Base-by-base conservation (phyloP, 2,797 vertebrate genomes). In the Danio kyathit region DNA sequence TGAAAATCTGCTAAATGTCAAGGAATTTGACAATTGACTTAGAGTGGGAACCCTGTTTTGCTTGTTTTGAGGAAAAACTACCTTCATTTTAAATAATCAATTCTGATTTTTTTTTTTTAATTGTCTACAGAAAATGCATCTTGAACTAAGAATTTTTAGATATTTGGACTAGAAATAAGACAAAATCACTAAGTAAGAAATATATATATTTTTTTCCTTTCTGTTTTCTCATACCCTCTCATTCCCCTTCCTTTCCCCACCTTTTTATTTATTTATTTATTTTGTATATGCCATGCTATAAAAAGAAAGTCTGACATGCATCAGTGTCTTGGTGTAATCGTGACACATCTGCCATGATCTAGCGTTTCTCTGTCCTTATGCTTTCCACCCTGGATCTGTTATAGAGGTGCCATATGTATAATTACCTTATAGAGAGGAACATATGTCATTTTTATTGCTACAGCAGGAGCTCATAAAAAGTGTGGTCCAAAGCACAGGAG, bases 381-480 rank as follows among this genome's bases (percentile, higher is more conserved):
- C 61, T 80, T 66, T 80, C 70, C 43, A 65, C 21, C 71, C 21
- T 59, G 43, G 59, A 80, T 74, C 43, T 66, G 51, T 74, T 80
- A 74, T 56, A 8, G 6, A 48, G 51, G 43, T 57, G 70, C 61
- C 79, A 80, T 66, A 59, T 73, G 79, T 66, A 59, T 74, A 66
- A 80, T 80, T 73, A 66, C 69, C 61, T 56, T 74, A 74, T 66
- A 66, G 61, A 80, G 70, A 65, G 21, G 19, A 57, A 40, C 51
- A 74, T 80, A 74, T 74, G 79, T 66, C 71, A 74, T 74, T 74
- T 80, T 66, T 66, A 80, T 73, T 80, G 70, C 70, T 74, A 21
- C 21, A 46, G 41, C 16, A n/a, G 69, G 69, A 80, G 67, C 69
- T 74, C 70, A 48, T 80, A 57, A 74, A 66, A 66, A 17, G 43